phyloP scores from a whole-genome alignment of 2,113 vertebrate species.

The Erpornis zantholeuca region DNA sequence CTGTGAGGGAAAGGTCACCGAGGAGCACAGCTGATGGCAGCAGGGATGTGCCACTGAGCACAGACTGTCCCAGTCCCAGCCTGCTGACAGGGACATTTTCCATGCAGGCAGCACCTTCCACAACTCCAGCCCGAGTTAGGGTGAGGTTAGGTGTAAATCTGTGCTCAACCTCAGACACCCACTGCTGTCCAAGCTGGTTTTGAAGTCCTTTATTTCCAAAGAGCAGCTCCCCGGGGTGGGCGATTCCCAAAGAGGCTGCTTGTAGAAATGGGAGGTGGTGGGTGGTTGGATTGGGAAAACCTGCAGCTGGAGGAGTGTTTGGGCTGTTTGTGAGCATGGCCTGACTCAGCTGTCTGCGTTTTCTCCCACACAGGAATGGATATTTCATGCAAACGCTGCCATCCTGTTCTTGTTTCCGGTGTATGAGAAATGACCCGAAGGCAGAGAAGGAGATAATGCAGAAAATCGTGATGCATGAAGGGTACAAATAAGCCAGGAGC shows the following conservation, averaged over 20 bases:
- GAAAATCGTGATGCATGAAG: not conserved
- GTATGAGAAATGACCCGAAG: not conserved
- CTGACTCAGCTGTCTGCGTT: constrained; percentile 12
- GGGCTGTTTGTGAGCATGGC: not conserved
- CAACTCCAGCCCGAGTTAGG: accelerated
- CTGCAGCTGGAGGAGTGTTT: not conserved
- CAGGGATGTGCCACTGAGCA: not conserved
- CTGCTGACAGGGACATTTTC: not conserved
- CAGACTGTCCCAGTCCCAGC: no score
- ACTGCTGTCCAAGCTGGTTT: not conserved
- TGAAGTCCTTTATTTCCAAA: not conserved
- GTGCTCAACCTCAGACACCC: not conserved
- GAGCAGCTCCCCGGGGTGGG: not conserved
- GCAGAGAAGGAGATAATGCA: not conserved
- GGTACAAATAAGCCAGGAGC: not conserved
- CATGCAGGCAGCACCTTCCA: not conserved
- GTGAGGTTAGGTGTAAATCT: not conserved
- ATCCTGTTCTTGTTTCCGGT: constrained; percentile 32
- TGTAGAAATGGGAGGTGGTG: not conserved
- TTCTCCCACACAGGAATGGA: constrained; percentile 21
- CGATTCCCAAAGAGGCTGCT: not conserved
- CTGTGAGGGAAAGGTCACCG: not conserved
- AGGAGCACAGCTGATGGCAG: not conserved
- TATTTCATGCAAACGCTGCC: constrained; percentile 13
- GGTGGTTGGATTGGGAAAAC: not conserved